A percentile compares a stretch with the other conserved stretches of the same genome.
These are phyloP conservation scores for Hozukius guyotensis DNA, from an alignment of 2,797 vertebrate genomes.

Conservation along the genomic window DNA sequence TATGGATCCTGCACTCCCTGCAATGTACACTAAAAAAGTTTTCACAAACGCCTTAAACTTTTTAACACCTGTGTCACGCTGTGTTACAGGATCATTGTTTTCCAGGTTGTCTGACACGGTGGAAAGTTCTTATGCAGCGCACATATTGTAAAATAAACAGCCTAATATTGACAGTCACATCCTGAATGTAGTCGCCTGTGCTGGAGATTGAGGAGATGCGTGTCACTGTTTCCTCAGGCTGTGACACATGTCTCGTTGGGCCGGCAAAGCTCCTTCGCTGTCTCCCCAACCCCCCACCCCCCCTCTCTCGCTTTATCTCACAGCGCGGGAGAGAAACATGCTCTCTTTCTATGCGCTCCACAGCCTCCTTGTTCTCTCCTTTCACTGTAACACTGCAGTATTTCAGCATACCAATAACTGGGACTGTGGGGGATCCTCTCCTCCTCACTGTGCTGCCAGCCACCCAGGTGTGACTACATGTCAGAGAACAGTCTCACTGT, in stretches of 20 bases:
- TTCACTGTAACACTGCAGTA: slow-evolving; percentile 65
- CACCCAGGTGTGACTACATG: slow-evolving; percentile 83
- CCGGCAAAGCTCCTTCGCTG: slow-evolving; percentile 35
- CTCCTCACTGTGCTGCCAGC: slow-evolving; percentile 62
- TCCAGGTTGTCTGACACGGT: slow-evolving; percentile 19
- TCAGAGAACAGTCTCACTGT: slow-evolving; percentile 77
- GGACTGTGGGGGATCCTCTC: slow-evolving; percentile 71
- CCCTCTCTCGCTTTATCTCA: slow-evolving; percentile 43
- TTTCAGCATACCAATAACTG: slow-evolving; percentile 81
- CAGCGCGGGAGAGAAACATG: slow-evolving; percentile 62
- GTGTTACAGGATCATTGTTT: slow-evolving; percentile 25
- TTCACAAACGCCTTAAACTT: slow-evolving; percentile 51
- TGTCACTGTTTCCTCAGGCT: slow-evolving; percentile 66
- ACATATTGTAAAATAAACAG: slow-evolving; percentile 50
- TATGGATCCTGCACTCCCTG: slow-evolving; percentile 36
- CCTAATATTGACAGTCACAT: slow-evolving; percentile 54
- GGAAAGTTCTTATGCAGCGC: slow-evolving; percentile 16
- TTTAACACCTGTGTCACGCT: slow-evolving; percentile 35
- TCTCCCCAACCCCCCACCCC: neutral
- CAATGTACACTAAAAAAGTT: slow-evolving; percentile 50
- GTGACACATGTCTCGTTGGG: slow-evolving; percentile 81
- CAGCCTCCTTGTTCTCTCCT: slow-evolving; percentile 75
- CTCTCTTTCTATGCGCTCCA: slow-evolving; percentile 79
- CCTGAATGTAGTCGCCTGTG: slow-evolving; percentile 21
- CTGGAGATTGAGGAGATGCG: slow-evolving; percentile 48